phyloP scores from a whole-genome alignment of 1,140 invertebrate genomes.

The Hyles euphorbiae region DNA sequence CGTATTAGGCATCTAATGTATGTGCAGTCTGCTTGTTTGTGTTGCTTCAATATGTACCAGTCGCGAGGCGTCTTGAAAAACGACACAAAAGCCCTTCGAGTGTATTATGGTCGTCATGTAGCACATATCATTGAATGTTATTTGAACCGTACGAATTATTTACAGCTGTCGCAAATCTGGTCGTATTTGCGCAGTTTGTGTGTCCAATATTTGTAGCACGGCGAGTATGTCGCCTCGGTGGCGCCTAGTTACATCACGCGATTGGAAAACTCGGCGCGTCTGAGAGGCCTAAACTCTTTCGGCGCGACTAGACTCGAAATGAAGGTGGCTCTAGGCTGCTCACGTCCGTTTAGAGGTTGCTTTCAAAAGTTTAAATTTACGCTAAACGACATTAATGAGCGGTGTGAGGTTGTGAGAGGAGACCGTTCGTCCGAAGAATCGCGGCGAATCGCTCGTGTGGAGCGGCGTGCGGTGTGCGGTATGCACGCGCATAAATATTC shows the following conservation, averaged over 20 bases:
- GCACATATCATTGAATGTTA: too few species aligned
- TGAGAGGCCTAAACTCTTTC: constrained; percentile 40
- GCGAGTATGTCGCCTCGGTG: constrained; percentile 34
- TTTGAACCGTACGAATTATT: constrained; percentile 14
- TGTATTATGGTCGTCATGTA: too few species aligned
- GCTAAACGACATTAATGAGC: constrained; percentile 62
- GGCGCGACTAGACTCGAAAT: constrained; percentile 48
- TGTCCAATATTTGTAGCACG: constrained; percentile 8
- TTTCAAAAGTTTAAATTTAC: constrained; percentile 66
- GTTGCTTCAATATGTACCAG: too few species aligned
- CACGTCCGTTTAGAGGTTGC: constrained; percentile 51
- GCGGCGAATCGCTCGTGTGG: constrained; percentile 10
- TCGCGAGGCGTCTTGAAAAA: too few species aligned
- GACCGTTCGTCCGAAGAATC: constrained; percentile 30
- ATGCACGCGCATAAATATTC: constrained; percentile 52
- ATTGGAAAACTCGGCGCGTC: constrained; percentile 62
- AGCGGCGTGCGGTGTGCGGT: constrained; percentile 25
- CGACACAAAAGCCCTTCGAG: too few species aligned
- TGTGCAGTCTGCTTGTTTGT: too few species aligned
- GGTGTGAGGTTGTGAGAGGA: constrained; percentile 35
- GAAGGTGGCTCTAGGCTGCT: constrained; percentile 38
- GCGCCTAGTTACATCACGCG: constrained; percentile 62
- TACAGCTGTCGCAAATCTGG: constrained; percentile 11
- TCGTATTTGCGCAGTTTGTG: constrained; percentile 30
- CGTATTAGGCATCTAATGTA: too few species aligned